Conservation (phyloP, 2,797 vertebrate genomes). For the Anguilla obscura region DNA sequence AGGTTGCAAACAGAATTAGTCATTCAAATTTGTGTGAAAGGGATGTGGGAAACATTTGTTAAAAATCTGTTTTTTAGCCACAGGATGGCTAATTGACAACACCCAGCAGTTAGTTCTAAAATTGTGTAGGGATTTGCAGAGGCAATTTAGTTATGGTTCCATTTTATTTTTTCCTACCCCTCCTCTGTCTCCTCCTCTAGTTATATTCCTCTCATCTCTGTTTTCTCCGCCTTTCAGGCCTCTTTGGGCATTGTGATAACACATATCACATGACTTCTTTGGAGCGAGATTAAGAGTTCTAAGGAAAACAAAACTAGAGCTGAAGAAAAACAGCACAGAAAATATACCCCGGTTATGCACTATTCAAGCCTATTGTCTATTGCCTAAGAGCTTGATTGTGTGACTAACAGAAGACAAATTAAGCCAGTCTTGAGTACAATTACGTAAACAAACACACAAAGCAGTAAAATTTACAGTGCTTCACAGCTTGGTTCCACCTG, state of each 20-base stretch:
- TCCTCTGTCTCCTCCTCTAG: not conserved
- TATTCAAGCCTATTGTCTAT: not conserved
- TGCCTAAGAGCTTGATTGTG: not conserved
- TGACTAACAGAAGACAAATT: not conserved
- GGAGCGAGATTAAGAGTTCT: constrained; percentile 1
- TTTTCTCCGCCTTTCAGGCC: not conserved
- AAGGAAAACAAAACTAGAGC: not conserved
- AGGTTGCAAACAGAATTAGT: no score
- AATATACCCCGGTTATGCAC: not conserved
- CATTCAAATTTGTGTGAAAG: not conserved
- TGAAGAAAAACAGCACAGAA: not conserved
- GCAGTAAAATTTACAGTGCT: not conserved
- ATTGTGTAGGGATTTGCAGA: not conserved
- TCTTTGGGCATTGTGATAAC: not conserved
- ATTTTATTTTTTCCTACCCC: not conserved
- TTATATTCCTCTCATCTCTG: not conserved
- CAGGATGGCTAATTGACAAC: not conserved
- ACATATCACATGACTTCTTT: not conserved
- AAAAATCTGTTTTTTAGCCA: not conserved
- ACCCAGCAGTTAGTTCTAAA: not conserved
- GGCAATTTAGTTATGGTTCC: not conserved
- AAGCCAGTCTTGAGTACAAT: not conserved
- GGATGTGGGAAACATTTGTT: not conserved
- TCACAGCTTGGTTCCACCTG: not conserved
- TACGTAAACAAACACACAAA: not conserved